Percentiles rank a stretch among this genome's conserved stretches.
Evolutionary conservation across 2,888 invertebrate species (phyloP).

Genomic region (Maniola hyperantus): DNA sequence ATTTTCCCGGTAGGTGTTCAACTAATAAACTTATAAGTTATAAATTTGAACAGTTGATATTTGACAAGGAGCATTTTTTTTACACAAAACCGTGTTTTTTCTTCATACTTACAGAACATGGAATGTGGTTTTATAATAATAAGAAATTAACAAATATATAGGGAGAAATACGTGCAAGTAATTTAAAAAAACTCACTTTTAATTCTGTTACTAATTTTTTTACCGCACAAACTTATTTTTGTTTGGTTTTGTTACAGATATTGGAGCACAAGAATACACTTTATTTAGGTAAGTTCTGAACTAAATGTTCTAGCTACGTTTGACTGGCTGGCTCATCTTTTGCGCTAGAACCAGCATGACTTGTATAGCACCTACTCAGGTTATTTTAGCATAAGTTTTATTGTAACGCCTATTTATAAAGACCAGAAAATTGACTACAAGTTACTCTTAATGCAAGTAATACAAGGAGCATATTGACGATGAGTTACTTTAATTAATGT

Average conservation of each 20-base stretch:
- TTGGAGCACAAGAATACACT: conserved; percentile 3
- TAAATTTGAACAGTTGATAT: conserved; percentile 5
- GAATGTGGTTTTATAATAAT: not conserved
- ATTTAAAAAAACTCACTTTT: not conserved
- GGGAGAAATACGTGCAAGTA: no score
- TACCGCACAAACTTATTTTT: not conserved
- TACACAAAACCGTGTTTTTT: not conserved
- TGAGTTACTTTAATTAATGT: no score
- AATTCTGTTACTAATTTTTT: not conserved
- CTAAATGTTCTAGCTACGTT: not conserved
- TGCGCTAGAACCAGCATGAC: no score
- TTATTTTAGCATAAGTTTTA: no score
- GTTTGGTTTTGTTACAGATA: conserved; percentile 24
- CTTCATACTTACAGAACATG: not conserved
- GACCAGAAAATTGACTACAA: not conserved
- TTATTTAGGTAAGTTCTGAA: conserved; percentile 12
- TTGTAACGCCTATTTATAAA: not conserved
- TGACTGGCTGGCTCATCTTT: no score
- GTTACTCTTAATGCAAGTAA: no score
- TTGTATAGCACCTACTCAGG: no score
- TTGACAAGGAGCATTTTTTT: not conserved
- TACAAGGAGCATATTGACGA: no score
- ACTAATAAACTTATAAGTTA: conserved; percentile 11
- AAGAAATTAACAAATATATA: not conserved
- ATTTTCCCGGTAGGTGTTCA: conserved; percentile 4